These are phyloP conservation scores for Athene cunicularia DNA, from an alignment of 2,113 vertebrate genomes.

Conservation along the genomic window DNA sequence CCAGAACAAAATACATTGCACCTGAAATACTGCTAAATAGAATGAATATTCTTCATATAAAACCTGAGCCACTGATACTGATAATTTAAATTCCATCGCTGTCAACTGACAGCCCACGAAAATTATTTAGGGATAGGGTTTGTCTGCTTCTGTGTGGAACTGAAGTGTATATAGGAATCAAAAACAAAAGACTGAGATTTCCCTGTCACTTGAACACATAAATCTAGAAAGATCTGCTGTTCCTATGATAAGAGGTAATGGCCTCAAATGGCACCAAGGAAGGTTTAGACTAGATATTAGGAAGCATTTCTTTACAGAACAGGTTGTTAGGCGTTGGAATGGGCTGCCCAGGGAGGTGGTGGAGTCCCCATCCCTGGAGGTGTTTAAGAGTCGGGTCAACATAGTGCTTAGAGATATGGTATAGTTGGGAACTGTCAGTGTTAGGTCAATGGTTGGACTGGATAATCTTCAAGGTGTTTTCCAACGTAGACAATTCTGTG, in stretches of 20 bases:
- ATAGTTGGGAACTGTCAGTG: too few species aligned
- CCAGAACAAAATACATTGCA: constrained; percentile 8
- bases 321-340: too few species aligned
- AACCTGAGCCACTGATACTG: background rate
- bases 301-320: too few species aligned
- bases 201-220: background rate
- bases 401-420: too few species aligned
- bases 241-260: background rate
- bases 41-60: background rate
- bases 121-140: background rate
- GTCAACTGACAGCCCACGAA: background rate
- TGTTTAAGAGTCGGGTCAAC: too few species aligned
- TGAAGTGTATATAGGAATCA: background rate
- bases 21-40: background rate
- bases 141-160: background rate
- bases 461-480: too few species aligned
- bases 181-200: background rate
- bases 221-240: background rate
- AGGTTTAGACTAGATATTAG: too few species aligned
- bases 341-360: too few species aligned
- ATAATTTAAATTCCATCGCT: background rate
- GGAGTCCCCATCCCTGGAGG: too few species aligned
- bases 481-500: too few species aligned
- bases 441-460: too few species aligned
- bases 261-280: too few species aligned